Percentiles rank a stretch among this genome's conserved stretches.
Evolutionary conservation across 2,797 vertebrate genomes (phyloP).

Genomic region (Spinibarbus caldwelli): DNA sequence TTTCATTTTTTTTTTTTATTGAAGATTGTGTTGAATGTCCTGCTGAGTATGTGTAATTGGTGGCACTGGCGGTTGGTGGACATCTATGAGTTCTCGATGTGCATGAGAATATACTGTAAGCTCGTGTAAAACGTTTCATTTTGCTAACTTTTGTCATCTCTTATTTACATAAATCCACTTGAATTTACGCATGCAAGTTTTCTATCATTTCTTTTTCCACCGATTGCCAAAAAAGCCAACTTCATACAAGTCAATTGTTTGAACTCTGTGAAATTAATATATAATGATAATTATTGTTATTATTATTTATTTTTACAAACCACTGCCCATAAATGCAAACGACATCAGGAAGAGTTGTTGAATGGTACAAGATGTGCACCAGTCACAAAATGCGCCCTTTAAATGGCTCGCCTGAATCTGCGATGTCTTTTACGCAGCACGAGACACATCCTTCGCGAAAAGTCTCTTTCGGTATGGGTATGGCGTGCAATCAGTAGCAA

Average conservation of each 20-base stretch:
- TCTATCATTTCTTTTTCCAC: conserved; percentile 54
- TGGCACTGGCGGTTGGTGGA: conserved; percentile 36
- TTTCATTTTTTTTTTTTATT: conserved; percentile 16
- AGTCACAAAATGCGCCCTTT: conserved; percentile 24
- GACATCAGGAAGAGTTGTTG: conserved; percentile 19
- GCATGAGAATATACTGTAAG: conserved; percentile 59
- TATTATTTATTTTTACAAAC: conserved; percentile 42
- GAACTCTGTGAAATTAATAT: conserved; percentile 28
- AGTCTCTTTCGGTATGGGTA: neutral
- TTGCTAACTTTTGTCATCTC: conserved; percentile 28
- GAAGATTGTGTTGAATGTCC: conserved; percentile 40
- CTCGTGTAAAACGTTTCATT: conserved; percentile 47
- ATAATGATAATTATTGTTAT: conserved; percentile 16
- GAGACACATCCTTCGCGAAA: neutral
- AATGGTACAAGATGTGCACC: conserved; percentile 32
- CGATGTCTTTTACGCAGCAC: conserved; percentile 21
- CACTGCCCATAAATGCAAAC: conserved; percentile 40
- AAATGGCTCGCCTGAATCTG: conserved; percentile 30
- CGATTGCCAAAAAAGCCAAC: conserved; percentile 76
- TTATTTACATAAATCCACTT: conserved; percentile 40
- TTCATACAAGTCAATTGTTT: conserved; percentile 75
- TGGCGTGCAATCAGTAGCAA: conserved; percentile 54
- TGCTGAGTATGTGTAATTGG: conserved; percentile 39
- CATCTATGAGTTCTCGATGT: conserved; percentile 50
- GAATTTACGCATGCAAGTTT: conserved; percentile 42